Evolutionary conservation across 2,113 vertebrate genomes (phyloP).

Genomic region (Protobothrops mucrosquamatus): DNA sequence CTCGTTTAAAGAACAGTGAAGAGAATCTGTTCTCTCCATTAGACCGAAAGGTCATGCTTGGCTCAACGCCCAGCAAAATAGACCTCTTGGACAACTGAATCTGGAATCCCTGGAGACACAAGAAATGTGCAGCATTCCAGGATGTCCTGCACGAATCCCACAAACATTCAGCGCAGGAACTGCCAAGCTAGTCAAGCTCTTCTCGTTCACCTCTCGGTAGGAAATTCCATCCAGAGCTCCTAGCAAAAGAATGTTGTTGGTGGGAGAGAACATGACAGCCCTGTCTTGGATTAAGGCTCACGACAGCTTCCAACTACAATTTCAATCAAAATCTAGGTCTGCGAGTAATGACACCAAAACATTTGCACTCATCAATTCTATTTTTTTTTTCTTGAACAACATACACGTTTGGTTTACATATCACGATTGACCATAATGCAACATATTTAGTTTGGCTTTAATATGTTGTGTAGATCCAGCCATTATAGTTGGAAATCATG

Average conservation of each 20-base stretch:
- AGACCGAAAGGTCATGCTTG: background rate
- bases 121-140: conserved; percentile 19
- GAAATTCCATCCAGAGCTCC: background rate
- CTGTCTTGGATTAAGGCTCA: background rate
- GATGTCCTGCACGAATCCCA: conserved; percentile 25
- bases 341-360: background rate
- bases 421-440: background rate
- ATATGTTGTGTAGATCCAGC: background rate
- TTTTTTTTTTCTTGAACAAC: background rate
- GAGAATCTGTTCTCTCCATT: conserved; percentile 28
- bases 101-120: background rate
- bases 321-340: no score
- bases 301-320: background rate
- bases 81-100: background rate
- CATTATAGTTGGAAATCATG: background rate
- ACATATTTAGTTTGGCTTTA: background rate
- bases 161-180: background rate
- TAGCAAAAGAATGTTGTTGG: background rate
- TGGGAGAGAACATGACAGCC: background rate
- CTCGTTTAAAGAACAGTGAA: conserved; percentile 13
- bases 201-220: background rate
- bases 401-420: background rate
- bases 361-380: background rate
- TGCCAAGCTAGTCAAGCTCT: background rate
- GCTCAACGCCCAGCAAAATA: background rate